phyloP scores from a whole-genome alignment of 2,113 vertebrate species.

The Cettia cetti region DNA sequence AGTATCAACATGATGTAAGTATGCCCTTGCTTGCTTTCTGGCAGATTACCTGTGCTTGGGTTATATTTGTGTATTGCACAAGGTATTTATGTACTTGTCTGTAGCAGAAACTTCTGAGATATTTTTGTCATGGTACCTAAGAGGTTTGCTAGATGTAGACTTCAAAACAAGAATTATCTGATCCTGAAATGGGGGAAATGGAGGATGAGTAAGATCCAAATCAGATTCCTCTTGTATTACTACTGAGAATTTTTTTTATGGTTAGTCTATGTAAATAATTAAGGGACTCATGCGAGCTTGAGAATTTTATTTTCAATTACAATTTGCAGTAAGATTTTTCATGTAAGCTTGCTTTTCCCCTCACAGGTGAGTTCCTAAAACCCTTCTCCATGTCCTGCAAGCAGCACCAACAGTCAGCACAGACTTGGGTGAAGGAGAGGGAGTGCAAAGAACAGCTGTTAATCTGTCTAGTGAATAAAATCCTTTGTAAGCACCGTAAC shows the following conservation, averaged over 20 bases:
- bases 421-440: background rate
- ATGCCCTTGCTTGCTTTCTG: background rate
- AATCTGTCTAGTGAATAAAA: conserved; percentile 65
- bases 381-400: background rate
- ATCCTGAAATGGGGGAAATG: background rate
- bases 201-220: background rate
- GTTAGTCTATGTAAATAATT: background rate
- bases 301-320: background rate
- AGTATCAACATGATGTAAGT: background rate
- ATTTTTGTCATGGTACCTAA: background rate
- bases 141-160: background rate
- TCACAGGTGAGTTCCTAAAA: background rate
- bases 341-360: background rate
- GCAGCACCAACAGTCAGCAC: background rate
- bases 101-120: background rate
- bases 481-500: conserved; percentile 62
- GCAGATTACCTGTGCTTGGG: background rate
- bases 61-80: background rate
- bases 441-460: conserved; percentile 50
- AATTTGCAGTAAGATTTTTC: background rate
- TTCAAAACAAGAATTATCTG: background rate
- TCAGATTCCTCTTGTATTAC: background rate
- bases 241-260: background rate
- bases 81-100: background rate
- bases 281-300: background rate